Percentiles rank a stretch among this genome's conserved stretches.
phyloP scores from a whole-genome alignment of 2,113 vertebrate species.

The Hemiscyllium ocellatum region DNA sequence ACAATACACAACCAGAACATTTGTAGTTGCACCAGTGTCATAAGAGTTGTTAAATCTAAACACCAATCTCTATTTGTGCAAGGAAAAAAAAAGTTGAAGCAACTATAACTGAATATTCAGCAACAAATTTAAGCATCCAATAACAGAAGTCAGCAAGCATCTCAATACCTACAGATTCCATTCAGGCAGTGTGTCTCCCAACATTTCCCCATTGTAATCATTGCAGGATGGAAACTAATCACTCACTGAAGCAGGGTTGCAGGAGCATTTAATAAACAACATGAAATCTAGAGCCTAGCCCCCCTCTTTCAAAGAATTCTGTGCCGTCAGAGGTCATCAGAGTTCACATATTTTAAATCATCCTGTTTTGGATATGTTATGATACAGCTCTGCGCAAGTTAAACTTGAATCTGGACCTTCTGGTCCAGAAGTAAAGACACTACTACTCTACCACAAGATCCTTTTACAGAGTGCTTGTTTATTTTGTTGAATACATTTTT shows the following conservation, averaged over 20 bases:
- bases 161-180: neutral
- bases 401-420: too few relatives aligned
- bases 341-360: too few relatives aligned
- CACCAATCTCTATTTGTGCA: neutral
- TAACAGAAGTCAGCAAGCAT: neutral
- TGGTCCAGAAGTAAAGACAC: too few relatives aligned
- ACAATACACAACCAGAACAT: neutral
- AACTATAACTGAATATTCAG: neutral
- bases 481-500: too few relatives aligned
- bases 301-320: neutral
- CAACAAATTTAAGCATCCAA: neutral
- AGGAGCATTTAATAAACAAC: neutral
- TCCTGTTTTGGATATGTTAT: too few relatives aligned
- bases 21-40: neutral
- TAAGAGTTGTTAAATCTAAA: neutral
- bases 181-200: neutral
- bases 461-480: too few relatives aligned
- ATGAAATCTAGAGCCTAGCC: neutral
- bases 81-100: neutral
- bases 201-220: neutral
- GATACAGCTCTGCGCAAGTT: too few relatives aligned
- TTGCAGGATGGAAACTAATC: neutral
- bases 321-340: neutral
- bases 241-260: neutral
- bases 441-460: too few relatives aligned